Evolutionary conservation across 1,140 invertebrate species (phyloP).

Genomic region (Drosophila bipectinata): DNA sequence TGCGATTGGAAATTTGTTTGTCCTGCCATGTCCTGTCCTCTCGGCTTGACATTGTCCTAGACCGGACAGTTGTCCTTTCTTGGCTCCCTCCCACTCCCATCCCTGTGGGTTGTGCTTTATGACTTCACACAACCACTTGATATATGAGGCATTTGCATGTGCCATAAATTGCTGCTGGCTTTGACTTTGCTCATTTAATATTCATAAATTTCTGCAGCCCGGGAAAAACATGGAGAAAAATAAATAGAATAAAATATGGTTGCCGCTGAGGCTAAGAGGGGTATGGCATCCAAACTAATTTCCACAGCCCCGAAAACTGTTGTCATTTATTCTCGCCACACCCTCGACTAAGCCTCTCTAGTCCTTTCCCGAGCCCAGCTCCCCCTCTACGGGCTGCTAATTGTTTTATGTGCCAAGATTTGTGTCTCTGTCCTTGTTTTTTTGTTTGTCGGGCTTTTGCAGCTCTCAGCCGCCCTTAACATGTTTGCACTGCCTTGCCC

Average conservation of each 20-base stretch:
- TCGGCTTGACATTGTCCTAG: constrained; percentile 35
- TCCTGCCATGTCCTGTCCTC: constrained; percentile 48
- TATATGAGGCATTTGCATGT: constrained; percentile 81
- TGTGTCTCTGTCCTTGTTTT: constrained; percentile 72
- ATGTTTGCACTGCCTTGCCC: constrained; percentile 53
- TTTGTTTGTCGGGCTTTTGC: constrained; percentile 15
- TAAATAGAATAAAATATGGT: constrained; percentile 42
- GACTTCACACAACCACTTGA: constrained; percentile 69
- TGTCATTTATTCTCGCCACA: constrained; percentile 71
- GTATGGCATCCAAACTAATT: constrained; percentile 58
- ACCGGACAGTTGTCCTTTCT: constrained; percentile 39
- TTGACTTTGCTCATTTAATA: constrained; percentile 70
- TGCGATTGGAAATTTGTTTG: constrained; percentile 80
- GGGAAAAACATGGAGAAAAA: constrained; percentile 42
- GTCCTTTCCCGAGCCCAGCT: constrained; percentile 2
- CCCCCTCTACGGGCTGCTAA: constrained; percentile 55
- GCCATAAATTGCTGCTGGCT: constrained; percentile 68
- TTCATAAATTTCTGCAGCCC: constrained; percentile 69
- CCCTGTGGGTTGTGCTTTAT: constrained; percentile 51
- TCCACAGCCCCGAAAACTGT: constrained; percentile 49
- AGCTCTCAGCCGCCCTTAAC: constrained; percentile 63
- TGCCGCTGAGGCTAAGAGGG: neutral
- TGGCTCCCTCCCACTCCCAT: neutral
- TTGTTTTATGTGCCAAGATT: constrained; percentile 82
- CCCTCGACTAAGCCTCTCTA: constrained; percentile 31